These are phyloP conservation scores for Perca fluviatilis DNA, from an alignment of 2,113 vertebrate genomes.

Conservation along the genomic window DNA sequence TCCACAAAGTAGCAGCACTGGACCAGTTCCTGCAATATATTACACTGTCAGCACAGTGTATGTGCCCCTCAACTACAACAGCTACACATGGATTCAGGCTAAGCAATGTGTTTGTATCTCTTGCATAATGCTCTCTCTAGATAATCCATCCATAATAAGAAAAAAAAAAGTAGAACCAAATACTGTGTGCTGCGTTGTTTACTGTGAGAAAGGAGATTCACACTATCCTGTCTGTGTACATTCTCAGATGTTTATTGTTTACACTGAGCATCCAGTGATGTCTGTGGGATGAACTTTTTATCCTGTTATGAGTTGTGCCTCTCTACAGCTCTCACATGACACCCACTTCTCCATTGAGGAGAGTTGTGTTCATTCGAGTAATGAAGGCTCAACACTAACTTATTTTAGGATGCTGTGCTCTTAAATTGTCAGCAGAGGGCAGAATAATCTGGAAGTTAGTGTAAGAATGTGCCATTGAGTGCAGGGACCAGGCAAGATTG, in stretches of 20 bases:
- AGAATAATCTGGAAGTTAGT: slow-evolving; percentile 21
- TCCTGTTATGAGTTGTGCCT: slow-evolving; percentile 7
- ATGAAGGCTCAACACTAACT: neutral
- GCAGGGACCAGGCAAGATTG: neutral
- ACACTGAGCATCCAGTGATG: neutral
- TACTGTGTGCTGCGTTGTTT: neutral
- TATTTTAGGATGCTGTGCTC: slow-evolving; percentile 29
- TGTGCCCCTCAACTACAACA: neutral
- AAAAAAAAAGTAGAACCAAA: neutral
- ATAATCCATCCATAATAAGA: neutral
- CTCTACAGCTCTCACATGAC: slow-evolving; percentile 25
- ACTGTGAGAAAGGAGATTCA: neutral
- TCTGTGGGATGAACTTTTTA: slow-evolving; percentile 22
- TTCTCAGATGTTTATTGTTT: slow-evolving; percentile 14
- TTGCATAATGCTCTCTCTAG: neutral
- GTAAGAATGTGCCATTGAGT: neutral
- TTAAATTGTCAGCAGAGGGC: slow-evolving; percentile 67
- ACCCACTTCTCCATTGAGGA: slow-evolving; percentile 12
- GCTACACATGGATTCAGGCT: neutral
- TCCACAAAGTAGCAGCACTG: neutral
- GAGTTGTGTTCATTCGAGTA: neutral
- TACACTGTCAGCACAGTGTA: too few relatives aligned
- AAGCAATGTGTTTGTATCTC: neutral
- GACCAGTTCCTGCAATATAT: neutral
- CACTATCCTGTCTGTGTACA: neutral